Evolutionary conservation across 1,140 invertebrate genomes (phyloP), one percentile per base, ranked within the genome.

Genomic region (Dryas iulia): DNA sequence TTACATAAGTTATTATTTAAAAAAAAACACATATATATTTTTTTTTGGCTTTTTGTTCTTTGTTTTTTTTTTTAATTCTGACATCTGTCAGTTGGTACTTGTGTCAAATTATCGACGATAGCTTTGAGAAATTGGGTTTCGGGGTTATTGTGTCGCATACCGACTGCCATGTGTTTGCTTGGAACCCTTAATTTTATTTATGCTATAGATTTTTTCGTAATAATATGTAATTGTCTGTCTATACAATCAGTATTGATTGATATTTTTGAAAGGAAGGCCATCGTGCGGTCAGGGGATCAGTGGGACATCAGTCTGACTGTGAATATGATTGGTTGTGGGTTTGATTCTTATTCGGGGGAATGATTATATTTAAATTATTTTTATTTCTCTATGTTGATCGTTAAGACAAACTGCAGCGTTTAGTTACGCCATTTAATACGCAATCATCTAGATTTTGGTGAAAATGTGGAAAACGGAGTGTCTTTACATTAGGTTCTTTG

Each of bases 81-180:
- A 54, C 63, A 56, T 11, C 53, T 67, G 56, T 30, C 31, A 28
- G 59, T 21, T 47, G 18, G 39, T 18, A n/a, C 21, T 47, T 47
- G 5, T 47, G 39, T 18, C 39, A 47, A 47, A 47, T 47, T 47
- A 47, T 47, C 18, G 18, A 18, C n/a, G 21, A 47, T 18, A 21
- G 14, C 39, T 47, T 47, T 47, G 21, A 47, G 39, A 47, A 62
- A 69, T n/a, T 69, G 52, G 66, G 66, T 69, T 52, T 69, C 59
- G 66, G 39, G 66, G 59, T 63, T 61, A 69, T 39, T 47, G 39
- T 47, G 39, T 47, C 39, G 39, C 39, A 47, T 47, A 47, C 14
- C n/a, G 14, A 47, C 39, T 18, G 10, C 18, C 39, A 47, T 47
- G 39, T 47, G 39, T 14, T 21, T 1, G 14, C 5, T 47, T 47